A percentile compares a stretch with the other conserved stretches of the same genome.
Evolutionary conservation across 2,888 invertebrate genomes (phyloP).

Genomic region (Dicroscelio sp.): DNA sequence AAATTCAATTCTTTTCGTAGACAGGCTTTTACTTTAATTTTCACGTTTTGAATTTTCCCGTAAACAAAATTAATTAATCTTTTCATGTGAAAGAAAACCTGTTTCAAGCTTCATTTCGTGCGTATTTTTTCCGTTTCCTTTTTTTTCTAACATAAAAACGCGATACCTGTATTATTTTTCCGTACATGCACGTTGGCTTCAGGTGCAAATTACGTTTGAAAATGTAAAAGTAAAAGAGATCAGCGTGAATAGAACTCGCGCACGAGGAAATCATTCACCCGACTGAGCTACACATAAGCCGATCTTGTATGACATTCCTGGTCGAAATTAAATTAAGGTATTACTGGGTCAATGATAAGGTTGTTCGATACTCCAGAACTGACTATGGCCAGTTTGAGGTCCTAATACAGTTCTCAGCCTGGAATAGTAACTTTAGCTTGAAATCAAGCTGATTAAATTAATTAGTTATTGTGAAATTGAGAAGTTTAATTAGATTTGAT

Average conservation of each 20-base stretch:
- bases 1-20: no score
- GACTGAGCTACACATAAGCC: slow-evolving; percentile 22
- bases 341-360: slow-evolving; percentile 46
- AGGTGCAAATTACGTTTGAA: slow-evolving; percentile 8
- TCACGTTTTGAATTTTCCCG: no score
- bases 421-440: neutral
- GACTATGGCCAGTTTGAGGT: slow-evolving; percentile 8
- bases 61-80: no score
- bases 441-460: neutral
- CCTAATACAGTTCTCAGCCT: neutral
- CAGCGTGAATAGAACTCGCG: neutral
- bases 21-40: no score
- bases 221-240: slow-evolving; percentile 21
- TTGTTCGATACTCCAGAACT: slow-evolving; percentile 18
- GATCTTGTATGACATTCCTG: slow-evolving; percentile 44
- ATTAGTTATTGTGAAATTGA: no score
- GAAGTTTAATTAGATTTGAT: no score
- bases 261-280: slow-evolving; percentile 26
- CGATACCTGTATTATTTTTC: slow-evolving; percentile 31
- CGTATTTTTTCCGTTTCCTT: no score
- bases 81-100: no score
- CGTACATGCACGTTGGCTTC: neutral
- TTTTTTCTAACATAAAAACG: no score
- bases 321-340: slow-evolving; percentile 50
- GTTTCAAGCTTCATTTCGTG: no score